Percentiles rank a stretch among this genome's conserved stretches.
These are phyloP conservation scores for Chromis chromis DNA, from an alignment of 2,797 vertebrate species.

Conservation along the genomic window DNA sequence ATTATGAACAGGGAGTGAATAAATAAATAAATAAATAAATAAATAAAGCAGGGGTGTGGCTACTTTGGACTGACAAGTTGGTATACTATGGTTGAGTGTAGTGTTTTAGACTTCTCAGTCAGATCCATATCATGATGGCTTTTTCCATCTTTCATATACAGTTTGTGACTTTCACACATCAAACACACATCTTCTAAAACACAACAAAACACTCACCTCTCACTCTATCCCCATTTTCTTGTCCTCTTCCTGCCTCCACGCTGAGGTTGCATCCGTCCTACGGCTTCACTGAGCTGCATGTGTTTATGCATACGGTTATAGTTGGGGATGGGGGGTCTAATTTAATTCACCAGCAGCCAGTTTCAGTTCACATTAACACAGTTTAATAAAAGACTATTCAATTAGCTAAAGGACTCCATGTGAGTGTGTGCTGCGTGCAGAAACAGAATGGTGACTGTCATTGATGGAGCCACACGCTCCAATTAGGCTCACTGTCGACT, in stretches of 20 bases:
- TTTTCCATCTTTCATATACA: too few species aligned
- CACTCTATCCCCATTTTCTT: not conserved
- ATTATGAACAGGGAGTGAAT: too few species aligned
- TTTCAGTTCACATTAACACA: slow-evolving; percentile 76
- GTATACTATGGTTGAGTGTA: too few species aligned
- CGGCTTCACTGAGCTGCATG: slow-evolving; percentile 38
- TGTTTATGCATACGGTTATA: slow-evolving; percentile 38
- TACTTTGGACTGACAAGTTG: too few species aligned
- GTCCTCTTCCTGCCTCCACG: slow-evolving; percentile 9
- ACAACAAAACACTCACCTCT: slow-evolving; percentile 33
- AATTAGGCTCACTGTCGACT: slow-evolving; percentile 79
- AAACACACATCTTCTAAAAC: not conserved
- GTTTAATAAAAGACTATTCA: slow-evolving; percentile 83
- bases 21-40: too few species aligned
- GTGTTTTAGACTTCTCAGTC: too few species aligned
- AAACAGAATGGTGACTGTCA: slow-evolving; percentile 67
- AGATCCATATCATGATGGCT: too few species aligned
- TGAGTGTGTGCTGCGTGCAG: slow-evolving; percentile 49
- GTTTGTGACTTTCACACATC: too few species aligned
- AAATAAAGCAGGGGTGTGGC: too few species aligned
- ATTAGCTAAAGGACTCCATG: slow-evolving; percentile 71
- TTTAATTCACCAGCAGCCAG: slow-evolving; percentile 76
- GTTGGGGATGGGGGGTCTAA: slow-evolving; percentile 67
- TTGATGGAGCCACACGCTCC: slow-evolving; percentile 69
- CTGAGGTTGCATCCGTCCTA: slow-evolving; percentile 36